Evolutionary conservation across 2,888 invertebrate species (phyloP).

Genomic region (Leucozona laternaria): DNA sequence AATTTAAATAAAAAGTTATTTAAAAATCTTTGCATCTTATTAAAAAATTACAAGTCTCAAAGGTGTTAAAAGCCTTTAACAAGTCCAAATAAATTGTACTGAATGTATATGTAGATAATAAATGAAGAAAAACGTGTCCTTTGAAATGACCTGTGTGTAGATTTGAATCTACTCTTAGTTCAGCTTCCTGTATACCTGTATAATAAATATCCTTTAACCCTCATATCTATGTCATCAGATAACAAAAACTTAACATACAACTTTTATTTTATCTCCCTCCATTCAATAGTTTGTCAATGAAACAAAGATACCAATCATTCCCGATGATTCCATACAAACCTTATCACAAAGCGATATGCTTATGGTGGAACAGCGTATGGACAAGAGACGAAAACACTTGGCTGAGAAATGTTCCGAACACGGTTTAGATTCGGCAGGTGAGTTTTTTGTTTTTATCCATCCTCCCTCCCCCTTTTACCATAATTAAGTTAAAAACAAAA

Average conservation of each 20-base stretch:
- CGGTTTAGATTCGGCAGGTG: constrained; percentile 82
- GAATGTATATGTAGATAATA: too few relatives aligned
- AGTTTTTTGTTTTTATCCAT: neutral
- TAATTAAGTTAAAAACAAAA: neutral
- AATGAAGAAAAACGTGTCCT: neutral
- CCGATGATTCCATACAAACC: constrained; percentile 82
- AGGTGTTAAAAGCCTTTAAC: too few relatives aligned
- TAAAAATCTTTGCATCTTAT: too few relatives aligned
- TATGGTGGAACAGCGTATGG: constrained; percentile 83
- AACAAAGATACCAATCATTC: constrained; percentile 82
- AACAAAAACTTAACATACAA: constrained; percentile 1
- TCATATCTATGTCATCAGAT: neutral
- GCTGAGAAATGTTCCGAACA: constrained; percentile 82
- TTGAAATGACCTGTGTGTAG: neutral
- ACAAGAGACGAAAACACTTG: constrained; percentile 81
- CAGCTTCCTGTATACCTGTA: neutral
- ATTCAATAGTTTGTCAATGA: constrained; percentile 82
- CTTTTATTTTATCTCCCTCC: constrained; percentile 31
- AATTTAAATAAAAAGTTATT: too few relatives aligned
- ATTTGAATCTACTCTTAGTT: neutral
- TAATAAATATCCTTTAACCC: neutral
- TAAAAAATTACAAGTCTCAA: too few relatives aligned
- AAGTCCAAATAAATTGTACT: too few relatives aligned
- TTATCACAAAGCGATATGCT: constrained; percentile 82
- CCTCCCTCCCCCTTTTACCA: neutral